Evolutionary conservation across 2,113 vertebrate species (phyloP).

Genomic region (Notarius lentiginosus): DNA sequence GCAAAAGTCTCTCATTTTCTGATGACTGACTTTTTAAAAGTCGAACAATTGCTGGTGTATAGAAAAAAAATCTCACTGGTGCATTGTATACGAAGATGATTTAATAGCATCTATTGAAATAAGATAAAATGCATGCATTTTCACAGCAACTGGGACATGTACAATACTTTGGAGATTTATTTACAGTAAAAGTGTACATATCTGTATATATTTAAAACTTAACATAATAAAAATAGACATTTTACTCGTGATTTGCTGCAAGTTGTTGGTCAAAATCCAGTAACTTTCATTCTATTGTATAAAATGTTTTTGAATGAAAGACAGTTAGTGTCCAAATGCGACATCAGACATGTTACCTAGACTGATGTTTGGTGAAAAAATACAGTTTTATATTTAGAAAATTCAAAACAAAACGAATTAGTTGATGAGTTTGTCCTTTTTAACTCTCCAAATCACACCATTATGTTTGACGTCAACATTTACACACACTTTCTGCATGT

Average conservation of each 20-base stretch:
- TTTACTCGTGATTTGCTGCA: neutral
- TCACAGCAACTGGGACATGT: neutral
- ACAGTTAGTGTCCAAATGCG: neutral
- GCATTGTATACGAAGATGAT: neutral
- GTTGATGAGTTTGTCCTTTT: neutral
- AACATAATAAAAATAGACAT: constrained; percentile 7
- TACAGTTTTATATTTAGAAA: neutral
- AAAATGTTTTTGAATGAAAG: neutral
- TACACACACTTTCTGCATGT: neutral
- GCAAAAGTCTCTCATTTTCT: neutral
- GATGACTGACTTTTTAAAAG: neutral
- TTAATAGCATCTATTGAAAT: neutral
- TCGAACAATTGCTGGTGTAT: neutral
- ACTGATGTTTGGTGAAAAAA: neutral
- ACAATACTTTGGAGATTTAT: neutral
- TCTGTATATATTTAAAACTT: neutral
- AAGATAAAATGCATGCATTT: neutral
- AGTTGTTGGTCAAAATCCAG: neutral
- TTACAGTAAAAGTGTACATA: neutral
- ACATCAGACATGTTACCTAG: neutral
- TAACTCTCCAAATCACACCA: neutral
- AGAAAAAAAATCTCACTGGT: neutral
- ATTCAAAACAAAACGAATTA: neutral
- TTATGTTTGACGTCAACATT: neutral
- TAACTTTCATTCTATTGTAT: neutral